Conservation (phyloP, 2,888 invertebrate species). For the Cephus rjabovi region DNA sequence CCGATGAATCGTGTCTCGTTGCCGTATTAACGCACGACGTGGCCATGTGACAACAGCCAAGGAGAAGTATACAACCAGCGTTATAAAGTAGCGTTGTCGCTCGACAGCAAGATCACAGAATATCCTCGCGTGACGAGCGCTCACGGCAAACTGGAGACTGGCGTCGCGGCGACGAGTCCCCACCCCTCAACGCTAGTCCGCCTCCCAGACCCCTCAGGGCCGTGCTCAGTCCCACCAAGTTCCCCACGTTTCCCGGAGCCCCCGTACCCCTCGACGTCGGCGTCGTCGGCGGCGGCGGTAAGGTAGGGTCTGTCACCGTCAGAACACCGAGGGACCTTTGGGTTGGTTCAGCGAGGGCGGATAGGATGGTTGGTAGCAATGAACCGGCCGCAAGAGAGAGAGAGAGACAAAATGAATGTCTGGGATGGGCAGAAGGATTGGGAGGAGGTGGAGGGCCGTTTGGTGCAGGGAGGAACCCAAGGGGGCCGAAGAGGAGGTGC, state of each 20-base stretch:
- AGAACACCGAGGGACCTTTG: conserved; percentile 66
- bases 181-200: conserved; percentile 30
- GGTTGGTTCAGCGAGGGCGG: conserved; percentile 70
- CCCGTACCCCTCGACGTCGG: conserved; percentile 43
- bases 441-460: conserved; percentile 68
- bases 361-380: conserved; percentile 62
- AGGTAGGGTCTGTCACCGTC: conserved; percentile 66
- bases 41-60: not conserved
- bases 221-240: conserved; percentile 59
- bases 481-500: conserved; percentile 12
- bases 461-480: conserved; percentile 59
- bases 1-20: not conserved
- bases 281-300: conserved; percentile 42
- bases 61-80: not conserved
- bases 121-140: conserved; percentile 83
- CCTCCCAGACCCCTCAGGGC: conserved; percentile 38
- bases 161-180: conserved; percentile 62
- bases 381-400: conserved; percentile 57
- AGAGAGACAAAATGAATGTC: conserved; percentile 66
- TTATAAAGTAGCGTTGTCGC: conserved; percentile 28
- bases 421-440: conserved; percentile 62
- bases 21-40: not conserved
- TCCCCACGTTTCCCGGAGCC: conserved; percentile 68
- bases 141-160: conserved; percentile 81
- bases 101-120: conserved; percentile 62